Conservation (phyloP, 2,797 vertebrate genomes). For the Mallotus villosus region DNA sequence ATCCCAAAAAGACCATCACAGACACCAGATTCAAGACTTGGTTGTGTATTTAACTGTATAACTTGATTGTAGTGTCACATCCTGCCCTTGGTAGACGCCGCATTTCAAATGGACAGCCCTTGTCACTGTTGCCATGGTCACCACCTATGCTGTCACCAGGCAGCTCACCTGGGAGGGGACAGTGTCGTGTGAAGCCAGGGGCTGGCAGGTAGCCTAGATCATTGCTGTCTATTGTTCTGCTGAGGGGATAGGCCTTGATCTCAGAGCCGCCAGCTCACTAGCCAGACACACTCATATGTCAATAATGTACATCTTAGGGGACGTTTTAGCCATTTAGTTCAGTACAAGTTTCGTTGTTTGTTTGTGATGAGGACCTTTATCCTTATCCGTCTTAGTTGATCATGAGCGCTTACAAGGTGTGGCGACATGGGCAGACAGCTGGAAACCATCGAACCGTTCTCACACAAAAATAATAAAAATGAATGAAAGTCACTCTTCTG, state of each 20-base stretch:
- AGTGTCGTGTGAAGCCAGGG: conserved; percentile 46
- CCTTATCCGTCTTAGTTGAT: no score
- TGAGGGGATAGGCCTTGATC: conserved; percentile 14
- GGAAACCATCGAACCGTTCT: no score
- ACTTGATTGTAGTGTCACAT: conserved; percentile 12
- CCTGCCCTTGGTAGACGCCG: conserved; percentile 8
- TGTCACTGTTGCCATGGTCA: conserved; percentile 46
- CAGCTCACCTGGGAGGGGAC: conserved; percentile 38
- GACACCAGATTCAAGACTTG: not conserved
- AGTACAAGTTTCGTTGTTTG: no score
- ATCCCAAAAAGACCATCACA: not conserved
- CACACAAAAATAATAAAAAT: no score
- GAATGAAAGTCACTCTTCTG: no score
- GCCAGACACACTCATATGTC: no score
- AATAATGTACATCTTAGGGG: no score
- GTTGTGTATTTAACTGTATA: not conserved
- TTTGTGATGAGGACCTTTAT: no score
- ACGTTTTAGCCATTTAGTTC: no score
- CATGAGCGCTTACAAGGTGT: no score
- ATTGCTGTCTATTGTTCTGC: conserved; percentile 29
- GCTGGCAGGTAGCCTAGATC: conserved; percentile 37
- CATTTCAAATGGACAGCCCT: conserved; percentile 31
- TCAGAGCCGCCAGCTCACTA: no score
- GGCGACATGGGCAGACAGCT: no score
- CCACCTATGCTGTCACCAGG: conserved; percentile 35